A percentile compares a stretch with the other conserved stretches of the same genome.
Evolutionary conservation across 2,888 invertebrate species (phyloP).

Genomic region (Rotaria socialis): DNA sequence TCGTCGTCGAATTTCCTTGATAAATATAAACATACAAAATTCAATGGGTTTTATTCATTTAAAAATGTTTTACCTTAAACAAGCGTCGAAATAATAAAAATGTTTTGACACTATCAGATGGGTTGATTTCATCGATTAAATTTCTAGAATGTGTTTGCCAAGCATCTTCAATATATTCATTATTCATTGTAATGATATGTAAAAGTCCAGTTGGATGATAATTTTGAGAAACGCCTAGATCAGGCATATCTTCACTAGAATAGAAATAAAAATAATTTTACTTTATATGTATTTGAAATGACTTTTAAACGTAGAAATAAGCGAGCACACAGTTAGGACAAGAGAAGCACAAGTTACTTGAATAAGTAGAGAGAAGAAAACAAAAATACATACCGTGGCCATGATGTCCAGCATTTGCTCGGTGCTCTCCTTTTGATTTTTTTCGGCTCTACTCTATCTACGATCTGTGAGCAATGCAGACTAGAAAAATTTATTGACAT

Average conservation of each 20-base stretch:
- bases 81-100: constrained; percentile 12
- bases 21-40: neutral
- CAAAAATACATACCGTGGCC: neutral
- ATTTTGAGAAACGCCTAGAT: neutral
- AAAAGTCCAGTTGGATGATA: neutral
- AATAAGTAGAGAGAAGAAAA: neutral
- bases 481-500: neutral
- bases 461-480: neutral
- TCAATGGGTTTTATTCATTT: neutral
- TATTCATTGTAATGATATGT: neutral
- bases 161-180: constrained; percentile 26
- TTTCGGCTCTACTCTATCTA: neutral
- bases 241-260: neutral
- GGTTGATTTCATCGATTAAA: neutral
- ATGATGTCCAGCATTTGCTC: neutral
- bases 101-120: neutral
- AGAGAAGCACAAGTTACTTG: neutral
- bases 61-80: neutral
- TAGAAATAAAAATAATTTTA: neutral
- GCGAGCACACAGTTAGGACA: too few relatives aligned
- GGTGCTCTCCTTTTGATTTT: constrained; percentile 1
- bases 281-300: too few relatives aligned
- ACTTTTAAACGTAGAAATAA: too few relatives aligned
- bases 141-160: neutral
- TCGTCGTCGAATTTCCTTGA: constrained; percentile 1